A percentile compares a stretch with the other conserved stretches of the same genome.
Evolutionary conservation across 2,888 invertebrate genomes (phyloP).

Genomic region (Cryptosula pallasiana): DNA sequence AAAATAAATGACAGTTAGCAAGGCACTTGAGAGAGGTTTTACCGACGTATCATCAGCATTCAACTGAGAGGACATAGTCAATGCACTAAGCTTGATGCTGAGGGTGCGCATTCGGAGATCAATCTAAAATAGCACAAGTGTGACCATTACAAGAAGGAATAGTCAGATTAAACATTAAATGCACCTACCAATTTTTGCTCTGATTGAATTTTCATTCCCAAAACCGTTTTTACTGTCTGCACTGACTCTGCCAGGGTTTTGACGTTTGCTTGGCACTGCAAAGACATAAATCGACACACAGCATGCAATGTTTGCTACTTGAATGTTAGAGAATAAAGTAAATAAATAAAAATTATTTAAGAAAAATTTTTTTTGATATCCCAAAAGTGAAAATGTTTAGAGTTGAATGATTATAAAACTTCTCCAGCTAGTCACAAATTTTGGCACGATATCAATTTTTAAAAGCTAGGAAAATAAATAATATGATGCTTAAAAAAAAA

Average conservation of each 20-base stretch:
- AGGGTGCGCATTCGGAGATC: background rate
- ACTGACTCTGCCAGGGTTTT: conserved; percentile 49
- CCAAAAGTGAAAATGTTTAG: too few species aligned
- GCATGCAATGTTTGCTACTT: too few species aligned
- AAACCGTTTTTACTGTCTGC: conserved; percentile 51
- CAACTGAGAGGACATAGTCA: background rate
- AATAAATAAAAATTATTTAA: too few species aligned
- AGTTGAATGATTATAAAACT: too few species aligned
- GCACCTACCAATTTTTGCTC: conserved; percentile 50
- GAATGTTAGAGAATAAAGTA: too few species aligned
- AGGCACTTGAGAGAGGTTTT: too few species aligned
- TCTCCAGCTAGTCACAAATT: too few species aligned
- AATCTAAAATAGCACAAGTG: conserved; percentile 2
- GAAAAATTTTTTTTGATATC: too few species aligned
- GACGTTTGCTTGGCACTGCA: conserved; percentile 44
- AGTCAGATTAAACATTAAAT: background rate
- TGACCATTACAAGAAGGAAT: background rate
- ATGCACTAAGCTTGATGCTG: background rate
- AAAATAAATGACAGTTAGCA: too few species aligned
- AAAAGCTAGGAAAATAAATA: too few species aligned
- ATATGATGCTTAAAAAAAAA: too few species aligned
- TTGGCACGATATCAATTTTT: too few species aligned
- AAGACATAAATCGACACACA: conserved; percentile 9
- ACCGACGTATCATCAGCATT: background rate
- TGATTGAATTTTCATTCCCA: conserved; percentile 52